Conservation (phyloP, 2,888 invertebrate species). For the Drosophila macrospina region DNA sequence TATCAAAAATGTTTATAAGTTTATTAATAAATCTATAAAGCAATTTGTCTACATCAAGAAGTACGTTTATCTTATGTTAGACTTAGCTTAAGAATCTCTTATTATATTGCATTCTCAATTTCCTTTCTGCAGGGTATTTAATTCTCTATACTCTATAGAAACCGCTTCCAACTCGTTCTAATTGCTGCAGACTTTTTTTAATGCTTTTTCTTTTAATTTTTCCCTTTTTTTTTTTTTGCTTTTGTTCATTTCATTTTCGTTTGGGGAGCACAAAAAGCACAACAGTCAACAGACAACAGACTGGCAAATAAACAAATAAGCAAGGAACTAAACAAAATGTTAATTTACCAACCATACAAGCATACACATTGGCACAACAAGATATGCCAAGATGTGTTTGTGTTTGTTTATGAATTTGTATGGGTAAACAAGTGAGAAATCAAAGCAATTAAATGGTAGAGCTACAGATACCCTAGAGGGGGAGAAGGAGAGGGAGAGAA, state of each 20-base stretch:
- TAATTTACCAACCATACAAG: constrained; percentile 63
- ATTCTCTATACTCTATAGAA: background rate
- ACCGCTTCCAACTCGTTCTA: constrained; percentile 18
- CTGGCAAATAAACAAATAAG: constrained; percentile 75
- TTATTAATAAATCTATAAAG: no score
- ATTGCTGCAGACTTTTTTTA: constrained; percentile 41
- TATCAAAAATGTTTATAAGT: no score
- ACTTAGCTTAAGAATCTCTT: background rate
- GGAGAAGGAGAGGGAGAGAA: no score
- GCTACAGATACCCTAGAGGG: constrained; percentile 32
- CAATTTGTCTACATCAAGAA: no score
- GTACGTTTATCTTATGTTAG: background rate
- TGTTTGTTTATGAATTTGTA: constrained; percentile 54
- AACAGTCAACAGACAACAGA: constrained; percentile 36
- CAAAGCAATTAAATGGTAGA: background rate
- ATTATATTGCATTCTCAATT: background rate
- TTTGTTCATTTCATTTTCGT: constrained; percentile 68
- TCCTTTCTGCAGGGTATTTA: constrained; percentile 3
- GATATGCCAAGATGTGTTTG: constrained; percentile 33
- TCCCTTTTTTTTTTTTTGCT: constrained; percentile 37
- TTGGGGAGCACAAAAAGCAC: constrained; percentile 45
- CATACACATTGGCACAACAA: constrained; percentile 23
- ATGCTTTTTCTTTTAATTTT: constrained; percentile 30
- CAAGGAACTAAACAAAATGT: constrained; percentile 69
- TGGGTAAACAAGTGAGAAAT: constrained; percentile 44